Base-by-base conservation (phyloP, 1,140 invertebrate genomes). In the Rhagoletis pomonella region DNA sequence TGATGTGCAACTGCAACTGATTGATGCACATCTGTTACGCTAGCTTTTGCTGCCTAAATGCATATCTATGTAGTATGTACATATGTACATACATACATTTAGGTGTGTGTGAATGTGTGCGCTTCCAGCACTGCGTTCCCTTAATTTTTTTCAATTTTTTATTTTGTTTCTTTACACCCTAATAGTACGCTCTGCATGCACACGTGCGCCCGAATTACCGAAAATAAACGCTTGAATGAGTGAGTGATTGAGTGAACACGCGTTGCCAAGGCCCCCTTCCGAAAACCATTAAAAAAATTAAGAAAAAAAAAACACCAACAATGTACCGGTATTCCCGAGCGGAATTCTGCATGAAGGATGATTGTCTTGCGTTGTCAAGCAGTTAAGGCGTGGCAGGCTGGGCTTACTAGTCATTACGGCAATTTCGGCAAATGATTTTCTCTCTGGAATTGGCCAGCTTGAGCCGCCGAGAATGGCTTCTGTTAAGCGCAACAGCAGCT, bases 151-250 rank as follows among this genome's bases (percentile, higher is more conserved):
- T 29, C 29, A 29, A 29, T 29, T 55, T 39, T 4, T 73, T 73
- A 44, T 14, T 44, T 47, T 4, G 12, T 44, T 62, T 29, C 39
- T 73, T 73, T 29, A 29, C 29, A 29, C 29, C 29, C 29, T 29
- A 29, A 17, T 73, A 4, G 44, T 73, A 14, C 67, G 4, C 14
- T 29, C 14, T 12, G 17, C 19, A 55, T 58, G 73, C n/a, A 55
- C 73, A 81, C 73, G 73, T 81, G 73, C 73, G 73, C 73, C 3
- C 12, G 50, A 7, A 50, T 81, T 55, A 81, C 50, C 19, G 47
- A 58, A 81, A 81, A 81, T 81, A 47, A 81, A 81, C 50, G 73
- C 73, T 81, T 81, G 47, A 81, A 81, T 81, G 73, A 81, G 55
- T 42, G 73, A 81, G 73, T 29, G 73, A 81, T 81, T 81, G 17